Evolutionary conservation across 2,797 vertebrate genomes (phyloP).

Genomic region (Caiman crocodilus): DNA sequence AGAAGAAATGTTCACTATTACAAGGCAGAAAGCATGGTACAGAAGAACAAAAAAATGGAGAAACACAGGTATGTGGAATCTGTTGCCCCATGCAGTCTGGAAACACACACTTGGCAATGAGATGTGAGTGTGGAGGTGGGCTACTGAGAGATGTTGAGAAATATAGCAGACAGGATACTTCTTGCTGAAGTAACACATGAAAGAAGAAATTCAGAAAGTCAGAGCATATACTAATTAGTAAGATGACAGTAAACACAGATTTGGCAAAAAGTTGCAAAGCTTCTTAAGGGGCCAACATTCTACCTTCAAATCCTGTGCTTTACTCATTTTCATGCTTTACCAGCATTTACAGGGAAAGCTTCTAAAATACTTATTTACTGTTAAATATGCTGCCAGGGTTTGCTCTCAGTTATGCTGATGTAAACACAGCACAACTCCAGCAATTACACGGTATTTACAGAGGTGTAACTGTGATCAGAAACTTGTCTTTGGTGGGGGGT

Average conservation of each 20-base stretch:
- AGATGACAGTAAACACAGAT: slow-evolving; percentile 42
- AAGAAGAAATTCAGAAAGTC: slow-evolving; percentile 16
- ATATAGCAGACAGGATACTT: background rate
- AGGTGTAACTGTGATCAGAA: background rate
- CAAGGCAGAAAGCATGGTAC: background rate
- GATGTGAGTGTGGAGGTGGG: slow-evolving; percentile 18
- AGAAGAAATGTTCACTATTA: background rate
- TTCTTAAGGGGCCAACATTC: slow-evolving; percentile 12
- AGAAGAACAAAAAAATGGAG: background rate
- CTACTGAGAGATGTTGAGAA: slow-evolving; percentile 16
- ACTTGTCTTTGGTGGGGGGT: background rate
- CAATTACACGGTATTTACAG: background rate
- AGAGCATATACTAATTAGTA: background rate
- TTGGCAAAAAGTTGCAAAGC: slow-evolving; percentile 23
- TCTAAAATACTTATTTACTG: background rate
- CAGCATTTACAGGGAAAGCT: background rate
- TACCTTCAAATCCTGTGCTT: slow-evolving; percentile 30
- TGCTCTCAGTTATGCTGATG: background rate
- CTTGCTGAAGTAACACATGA: background rate
- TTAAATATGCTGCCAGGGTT: background rate
- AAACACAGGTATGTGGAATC: background rate
- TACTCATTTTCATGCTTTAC: background rate
- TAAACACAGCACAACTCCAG: background rate
- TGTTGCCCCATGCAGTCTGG: slow-evolving; percentile 3
- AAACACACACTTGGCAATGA: background rate